phyloP scores from a whole-genome alignment of 2,888 invertebrate genomes.

The Stegophylla sp. region DNA sequence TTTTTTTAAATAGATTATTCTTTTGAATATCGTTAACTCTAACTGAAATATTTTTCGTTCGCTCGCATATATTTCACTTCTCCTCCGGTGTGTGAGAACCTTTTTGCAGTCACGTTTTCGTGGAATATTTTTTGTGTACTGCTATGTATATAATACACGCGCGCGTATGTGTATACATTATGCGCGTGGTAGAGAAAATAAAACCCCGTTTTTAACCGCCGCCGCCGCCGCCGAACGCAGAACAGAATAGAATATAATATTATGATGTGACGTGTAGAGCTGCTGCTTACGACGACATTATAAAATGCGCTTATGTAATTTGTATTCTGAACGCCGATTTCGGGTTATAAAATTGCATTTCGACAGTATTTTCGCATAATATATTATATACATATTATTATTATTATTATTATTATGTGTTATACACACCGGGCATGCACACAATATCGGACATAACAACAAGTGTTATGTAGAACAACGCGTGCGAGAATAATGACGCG shows the following conservation, averaged over 20 bases:
- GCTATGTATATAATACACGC: too few relatives aligned
- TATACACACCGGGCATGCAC: too few relatives aligned
- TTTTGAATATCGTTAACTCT: too few relatives aligned
- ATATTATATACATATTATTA: not conserved
- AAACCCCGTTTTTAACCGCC: not conserved
- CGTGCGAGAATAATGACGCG: not conserved
- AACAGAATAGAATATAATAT: too few relatives aligned
- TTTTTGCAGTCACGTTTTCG: conserved; percentile 13
- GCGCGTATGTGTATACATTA: too few relatives aligned
- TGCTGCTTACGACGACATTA: not conserved
- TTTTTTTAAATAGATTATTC: too few relatives aligned
- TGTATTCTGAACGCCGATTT: not conserved
- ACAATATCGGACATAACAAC: not conserved
- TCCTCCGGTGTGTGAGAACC: not conserved
- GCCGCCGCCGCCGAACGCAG: not conserved
- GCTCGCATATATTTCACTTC: too few relatives aligned
- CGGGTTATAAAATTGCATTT: conserved; percentile 22
- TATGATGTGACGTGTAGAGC: not conserved
- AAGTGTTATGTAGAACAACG: not conserved
- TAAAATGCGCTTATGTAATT: conserved; percentile 1
- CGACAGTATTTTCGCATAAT: not conserved
- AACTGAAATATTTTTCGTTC: not conserved
- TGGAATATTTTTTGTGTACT: not conserved
- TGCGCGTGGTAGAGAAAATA: too few relatives aligned
- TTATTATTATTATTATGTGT: too few relatives aligned